Evolutionary conservation across 2,888 invertebrate genomes (phyloP).

Genomic region (Drosophila nigricruria): DNA sequence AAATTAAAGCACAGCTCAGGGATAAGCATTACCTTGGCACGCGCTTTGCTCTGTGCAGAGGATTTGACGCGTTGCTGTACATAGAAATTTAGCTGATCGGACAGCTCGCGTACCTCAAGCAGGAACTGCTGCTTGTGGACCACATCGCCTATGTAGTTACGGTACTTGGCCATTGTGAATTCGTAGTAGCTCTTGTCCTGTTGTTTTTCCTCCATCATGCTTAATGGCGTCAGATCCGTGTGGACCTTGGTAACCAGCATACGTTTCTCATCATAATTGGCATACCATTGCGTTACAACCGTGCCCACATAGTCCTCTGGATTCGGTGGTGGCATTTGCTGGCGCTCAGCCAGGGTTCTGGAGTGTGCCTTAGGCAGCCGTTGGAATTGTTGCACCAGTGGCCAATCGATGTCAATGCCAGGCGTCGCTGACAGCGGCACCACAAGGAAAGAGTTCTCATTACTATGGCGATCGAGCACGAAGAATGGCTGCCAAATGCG

Average conservation of each 20-base stretch:
- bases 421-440: conserved; percentile 84
- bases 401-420: conserved; percentile 88
- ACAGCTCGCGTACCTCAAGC: conserved; percentile 89
- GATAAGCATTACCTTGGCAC: conserved; percentile 89
- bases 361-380: conserved; percentile 84
- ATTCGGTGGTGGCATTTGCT: conserved; percentile 86
- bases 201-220: conserved; percentile 88
- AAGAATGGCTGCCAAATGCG: conserved; percentile 88
- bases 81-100: conserved; percentile 83
- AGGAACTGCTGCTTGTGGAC: conserved; percentile 89
- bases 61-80: conserved; percentile 75
- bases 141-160: conserved; percentile 86
- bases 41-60: conserved; percentile 78
- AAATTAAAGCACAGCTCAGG: conserved; percentile 94
- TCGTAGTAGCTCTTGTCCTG: conserved; percentile 88
- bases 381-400: conserved; percentile 86
- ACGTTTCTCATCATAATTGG: conserved; percentile 86
- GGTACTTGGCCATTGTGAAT: conserved; percentile 92
- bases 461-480: conserved; percentile 87
- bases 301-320: conserved; percentile 89
- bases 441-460: conserved; percentile 87
- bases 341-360: conserved; percentile 86
- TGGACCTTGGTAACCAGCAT: conserved; percentile 91
- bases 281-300: conserved; percentile 95
- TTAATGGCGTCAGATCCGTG: conserved; percentile 88